Evolutionary conservation across 1,140 invertebrate genomes (phyloP), one percentile per base, ranked within the genome.

Genomic region (Rhopalosiphum maidis): DNA sequence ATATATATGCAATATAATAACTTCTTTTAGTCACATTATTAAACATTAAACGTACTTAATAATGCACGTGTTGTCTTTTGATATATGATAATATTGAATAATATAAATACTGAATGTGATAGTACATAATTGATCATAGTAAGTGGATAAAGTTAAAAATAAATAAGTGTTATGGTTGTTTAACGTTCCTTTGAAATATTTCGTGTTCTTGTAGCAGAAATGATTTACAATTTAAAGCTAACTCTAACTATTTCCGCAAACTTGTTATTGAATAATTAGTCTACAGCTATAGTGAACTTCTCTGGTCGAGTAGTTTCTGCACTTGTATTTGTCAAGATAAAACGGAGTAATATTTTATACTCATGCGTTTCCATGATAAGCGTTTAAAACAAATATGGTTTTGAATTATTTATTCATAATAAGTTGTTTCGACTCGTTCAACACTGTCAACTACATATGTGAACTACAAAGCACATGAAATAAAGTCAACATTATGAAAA

Each of bases 191-290:
- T 86, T 86, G 85, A 46, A 46, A 86, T 9, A 30, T 48, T 86
- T 86, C 11, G 3, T 30, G 43, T 48, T 86, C 43, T 30, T 15
- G 11, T 30, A 43, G 41, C 37, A 41, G 85, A 86, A 46, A 46
- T 21, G 4, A 86, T 46, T 18, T 77, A n/a, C n/a, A 77, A 77
- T 77, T n/a, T 41, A 86, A 46, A 46, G 15, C 85, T 0, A 86
- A 86, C 43, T 86, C 85, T 0, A 86, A n/a, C 43, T 86, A 86
- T 30, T 86, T 30, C 30, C 9, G 25, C 23, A 86, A 46, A 46
- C 22, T 86, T 46, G 11, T 21, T 86, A 86, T 86, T 86, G 25
- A 86, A 86, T 86, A 86, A 86, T 86, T 86, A 86, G 85, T 86
- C 43, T 86, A 25, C 15, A n/a, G 55, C 55, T 30, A 30, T 3